Evolutionary conservation across 2,113 vertebrate genomes (phyloP).

Genomic region (Dipodomys ordii): DNA sequence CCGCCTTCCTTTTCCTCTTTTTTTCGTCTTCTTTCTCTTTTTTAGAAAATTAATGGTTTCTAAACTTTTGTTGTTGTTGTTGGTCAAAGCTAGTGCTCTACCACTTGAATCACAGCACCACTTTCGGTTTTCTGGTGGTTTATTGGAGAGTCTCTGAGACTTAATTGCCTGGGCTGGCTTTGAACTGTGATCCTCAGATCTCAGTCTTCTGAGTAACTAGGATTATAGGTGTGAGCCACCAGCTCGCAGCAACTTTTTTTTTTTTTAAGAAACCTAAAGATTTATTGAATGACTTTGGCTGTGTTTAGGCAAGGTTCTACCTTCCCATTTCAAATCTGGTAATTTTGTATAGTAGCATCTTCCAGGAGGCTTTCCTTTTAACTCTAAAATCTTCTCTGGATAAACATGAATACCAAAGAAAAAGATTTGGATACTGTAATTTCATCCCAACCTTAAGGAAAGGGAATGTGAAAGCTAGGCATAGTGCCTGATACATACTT

Average conservation of each 20-base stretch:
- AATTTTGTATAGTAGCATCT: background rate
- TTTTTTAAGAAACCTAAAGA: background rate
- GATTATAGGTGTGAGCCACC: too few species aligned
- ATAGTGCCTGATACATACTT: too few species aligned
- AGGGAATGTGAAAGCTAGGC: background rate
- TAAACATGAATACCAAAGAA: background rate
- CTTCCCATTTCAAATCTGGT: slow-evolving; percentile 26
- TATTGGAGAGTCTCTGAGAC: too few species aligned
- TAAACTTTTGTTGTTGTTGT: background rate
- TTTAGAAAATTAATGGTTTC: slow-evolving; percentile 52
- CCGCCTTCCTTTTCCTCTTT: too few species aligned
- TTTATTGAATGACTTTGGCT: background rate
- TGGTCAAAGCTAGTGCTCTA: too few species aligned
- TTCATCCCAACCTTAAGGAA: slow-evolving; percentile 6
- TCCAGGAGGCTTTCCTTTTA: background rate
- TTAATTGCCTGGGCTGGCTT: too few species aligned
- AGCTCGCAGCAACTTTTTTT: background rate
- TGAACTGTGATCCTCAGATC: too few species aligned
- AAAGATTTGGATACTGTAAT: background rate
- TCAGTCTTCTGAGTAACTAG: too few species aligned
- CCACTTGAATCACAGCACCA: too few species aligned
- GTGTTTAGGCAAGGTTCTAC: slow-evolving; percentile 5
- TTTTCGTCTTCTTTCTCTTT: too few species aligned
- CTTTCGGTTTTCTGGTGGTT: too few species aligned
- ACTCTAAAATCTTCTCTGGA: background rate